Evolutionary conservation across 2,888 invertebrate species (phyloP).

Genomic region (Thymelicus acteon): DNA sequence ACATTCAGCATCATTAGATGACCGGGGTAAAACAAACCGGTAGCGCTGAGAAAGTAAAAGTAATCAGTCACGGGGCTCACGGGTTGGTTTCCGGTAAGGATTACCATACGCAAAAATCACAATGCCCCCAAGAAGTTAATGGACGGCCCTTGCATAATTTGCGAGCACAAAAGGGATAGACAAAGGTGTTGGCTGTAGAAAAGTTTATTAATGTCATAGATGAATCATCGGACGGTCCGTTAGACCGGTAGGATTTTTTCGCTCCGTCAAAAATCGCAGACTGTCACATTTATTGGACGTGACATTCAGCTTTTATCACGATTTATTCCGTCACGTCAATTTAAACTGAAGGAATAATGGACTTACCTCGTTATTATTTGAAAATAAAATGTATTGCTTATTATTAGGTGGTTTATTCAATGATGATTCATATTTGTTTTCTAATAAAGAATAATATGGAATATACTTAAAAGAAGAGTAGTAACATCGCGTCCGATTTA

Average conservation of each 20-base stretch:
- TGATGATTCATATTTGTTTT: no score
- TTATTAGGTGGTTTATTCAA: no score
- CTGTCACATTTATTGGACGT: constrained; percentile 42
- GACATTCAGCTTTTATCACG: constrained; percentile 46
- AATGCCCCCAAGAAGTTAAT: constrained; percentile 76
- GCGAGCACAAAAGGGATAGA: constrained; percentile 74
- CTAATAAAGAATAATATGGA: no score
- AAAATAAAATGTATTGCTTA: not conserved
- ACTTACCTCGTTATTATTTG: constrained; percentile 14
- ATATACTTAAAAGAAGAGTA: no score
- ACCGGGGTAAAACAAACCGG: constrained; percentile 54
- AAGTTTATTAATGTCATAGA: constrained; percentile 76
- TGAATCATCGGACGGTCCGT: constrained; percentile 70
- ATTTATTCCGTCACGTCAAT: constrained; percentile 62
- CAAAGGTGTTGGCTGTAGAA: constrained; percentile 70
- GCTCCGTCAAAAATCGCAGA: constrained; percentile 53
- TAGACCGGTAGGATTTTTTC: constrained; percentile 65
- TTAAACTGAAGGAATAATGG: constrained; percentile 38
- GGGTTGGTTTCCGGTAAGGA: constrained; percentile 62
- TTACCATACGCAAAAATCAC: constrained; percentile 79
- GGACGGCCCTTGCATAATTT: constrained; percentile 73
- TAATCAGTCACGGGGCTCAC: constrained; percentile 82
- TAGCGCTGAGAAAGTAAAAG: constrained; percentile 64
- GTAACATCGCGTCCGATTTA: no score
- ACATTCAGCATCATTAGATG: constrained; percentile 60